Conservation (phyloP, 1,140 invertebrate species). For the Plectrocnemia conspersa region DNA sequence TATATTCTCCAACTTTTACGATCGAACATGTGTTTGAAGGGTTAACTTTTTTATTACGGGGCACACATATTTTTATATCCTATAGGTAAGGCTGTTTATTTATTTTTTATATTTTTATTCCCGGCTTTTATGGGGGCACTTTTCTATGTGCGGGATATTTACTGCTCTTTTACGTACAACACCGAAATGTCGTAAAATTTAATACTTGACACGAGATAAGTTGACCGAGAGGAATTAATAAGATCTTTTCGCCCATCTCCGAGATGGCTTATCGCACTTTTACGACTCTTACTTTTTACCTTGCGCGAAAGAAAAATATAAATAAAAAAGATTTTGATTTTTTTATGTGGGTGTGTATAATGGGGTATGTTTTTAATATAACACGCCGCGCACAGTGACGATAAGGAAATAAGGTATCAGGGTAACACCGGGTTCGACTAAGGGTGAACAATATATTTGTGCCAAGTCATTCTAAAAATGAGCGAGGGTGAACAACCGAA, state of each 20-base stretch:
- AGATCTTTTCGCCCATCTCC: too few species aligned
- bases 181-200: slow-evolving; percentile 31
- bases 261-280: too few species aligned
- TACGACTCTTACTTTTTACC: too few species aligned
- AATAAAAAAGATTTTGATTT: too few species aligned
- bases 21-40: slow-evolving; percentile 35
- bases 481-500: not conserved
- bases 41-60: slow-evolving; percentile 33
- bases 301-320: too few species aligned
- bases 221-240: too few species aligned
- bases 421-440: too few species aligned
- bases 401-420: too few species aligned
- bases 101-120: slow-evolving; percentile 18
- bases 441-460: too few species aligned
- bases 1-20: slow-evolving; percentile 31
- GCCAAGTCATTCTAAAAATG: slow-evolving; percentile 13
- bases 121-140: slow-evolving; percentile 14
- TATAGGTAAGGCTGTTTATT: slow-evolving; percentile 7
- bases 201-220: slow-evolving; percentile 1
- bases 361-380: too few species aligned
- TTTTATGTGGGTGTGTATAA: too few species aligned
- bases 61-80: not conserved
- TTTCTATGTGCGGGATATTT: slow-evolving; percentile 27
- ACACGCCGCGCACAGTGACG: too few species aligned
- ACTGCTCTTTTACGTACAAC: slow-evolving; percentile 18